Evolutionary conservation across 1,140 invertebrate genomes (phyloP).

Genomic region (Neodiprion pinetum): DNA sequence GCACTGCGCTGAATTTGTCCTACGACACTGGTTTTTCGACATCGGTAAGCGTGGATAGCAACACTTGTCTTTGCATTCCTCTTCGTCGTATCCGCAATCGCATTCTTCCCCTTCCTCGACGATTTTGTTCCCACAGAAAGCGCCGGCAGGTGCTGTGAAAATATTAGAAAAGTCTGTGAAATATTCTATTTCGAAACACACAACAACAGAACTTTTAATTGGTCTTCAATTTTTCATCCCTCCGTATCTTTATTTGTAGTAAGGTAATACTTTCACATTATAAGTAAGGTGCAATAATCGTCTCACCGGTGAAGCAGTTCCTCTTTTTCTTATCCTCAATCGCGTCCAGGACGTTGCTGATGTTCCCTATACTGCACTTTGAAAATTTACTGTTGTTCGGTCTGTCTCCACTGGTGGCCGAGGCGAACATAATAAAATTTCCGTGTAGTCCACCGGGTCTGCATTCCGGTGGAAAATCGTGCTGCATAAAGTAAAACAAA

Average conservation of each 20-base stretch:
- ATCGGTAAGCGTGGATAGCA: constrained; percentile 87
- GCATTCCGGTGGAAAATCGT: constrained; percentile 94
- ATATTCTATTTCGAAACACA: background rate
- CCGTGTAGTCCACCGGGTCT: constrained; percentile 86
- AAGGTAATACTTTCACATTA: too few relatives aligned
- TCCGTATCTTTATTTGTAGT: too few relatives aligned
- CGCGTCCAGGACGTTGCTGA: constrained; percentile 91
- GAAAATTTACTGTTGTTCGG: constrained; percentile 96
- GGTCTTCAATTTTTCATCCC: too few relatives aligned
- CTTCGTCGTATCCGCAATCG: constrained; percentile 96
- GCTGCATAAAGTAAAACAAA: constrained; percentile 67
- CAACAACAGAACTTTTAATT: constrained; percentile 14
- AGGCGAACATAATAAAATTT: constrained; percentile 98
- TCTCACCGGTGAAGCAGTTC: constrained; percentile 88
- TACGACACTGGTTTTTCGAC: constrained; percentile 79
- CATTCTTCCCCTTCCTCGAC: constrained; percentile 98
- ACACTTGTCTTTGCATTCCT: constrained; percentile 92
- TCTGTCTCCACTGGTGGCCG: constrained; percentile 91
- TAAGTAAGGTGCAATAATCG: background rate
- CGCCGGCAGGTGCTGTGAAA: constrained; percentile 79
- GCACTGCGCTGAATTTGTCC: constrained; percentile 82
- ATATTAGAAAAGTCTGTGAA: constrained; percentile 22
- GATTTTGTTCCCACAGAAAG: constrained; percentile 99
- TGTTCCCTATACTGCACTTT: constrained; percentile 92
- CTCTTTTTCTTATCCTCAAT: constrained; percentile 89